Evolutionary conservation across 2,797 vertebrate species (phyloP).

Genomic region (Bovichtus diacanthus): DNA sequence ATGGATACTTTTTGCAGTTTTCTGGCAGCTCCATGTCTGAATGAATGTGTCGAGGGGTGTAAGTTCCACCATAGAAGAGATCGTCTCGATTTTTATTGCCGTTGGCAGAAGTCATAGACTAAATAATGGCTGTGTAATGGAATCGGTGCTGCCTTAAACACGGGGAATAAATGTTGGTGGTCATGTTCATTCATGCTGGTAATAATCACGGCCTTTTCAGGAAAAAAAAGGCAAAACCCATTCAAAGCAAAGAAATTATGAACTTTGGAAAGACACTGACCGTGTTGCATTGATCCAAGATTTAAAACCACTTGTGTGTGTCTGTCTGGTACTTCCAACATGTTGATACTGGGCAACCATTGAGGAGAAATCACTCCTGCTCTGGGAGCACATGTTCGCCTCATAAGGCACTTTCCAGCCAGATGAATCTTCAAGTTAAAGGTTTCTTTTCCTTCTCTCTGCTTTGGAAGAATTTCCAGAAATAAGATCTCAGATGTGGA

Average conservation of each 20-base stretch:
- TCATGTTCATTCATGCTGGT: slow-evolving; percentile 76
- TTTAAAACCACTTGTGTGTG: slow-evolving; percentile 42
- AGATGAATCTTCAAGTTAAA: slow-evolving; percentile 46
- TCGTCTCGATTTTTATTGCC: slow-evolving; percentile 75
- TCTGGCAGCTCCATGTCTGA: slow-evolving; percentile 46
- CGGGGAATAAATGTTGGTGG: slow-evolving; percentile 73
- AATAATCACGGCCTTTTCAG: slow-evolving; percentile 65
- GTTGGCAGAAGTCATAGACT: slow-evolving; percentile 75
- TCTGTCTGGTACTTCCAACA: slow-evolving; percentile 46
- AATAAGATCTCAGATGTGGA: slow-evolving; percentile 37
- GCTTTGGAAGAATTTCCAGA: slow-evolving; percentile 39
- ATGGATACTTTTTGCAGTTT: slow-evolving; percentile 28
- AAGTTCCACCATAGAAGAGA: slow-evolving; percentile 65
- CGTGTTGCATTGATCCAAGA: slow-evolving; percentile 50
- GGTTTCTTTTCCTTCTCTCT: slow-evolving; percentile 25
- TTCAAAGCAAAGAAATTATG: slow-evolving; percentile 75
- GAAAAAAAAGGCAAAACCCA: slow-evolving; percentile 39
- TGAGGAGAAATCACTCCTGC: slow-evolving; percentile 43
- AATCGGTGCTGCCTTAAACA: slow-evolving; percentile 67
- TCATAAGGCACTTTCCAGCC: slow-evolving; percentile 40
- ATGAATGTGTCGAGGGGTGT: slow-evolving; percentile 54
- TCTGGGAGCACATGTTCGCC: slow-evolving; percentile 29
- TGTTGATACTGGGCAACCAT: slow-evolving; percentile 58
- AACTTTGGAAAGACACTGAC: slow-evolving; percentile 67
- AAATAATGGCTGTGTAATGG: slow-evolving; percentile 80